Base-by-base conservation (phyloP, 2,888 invertebrate species). In the Phyllotreta cruciferae region DNA sequence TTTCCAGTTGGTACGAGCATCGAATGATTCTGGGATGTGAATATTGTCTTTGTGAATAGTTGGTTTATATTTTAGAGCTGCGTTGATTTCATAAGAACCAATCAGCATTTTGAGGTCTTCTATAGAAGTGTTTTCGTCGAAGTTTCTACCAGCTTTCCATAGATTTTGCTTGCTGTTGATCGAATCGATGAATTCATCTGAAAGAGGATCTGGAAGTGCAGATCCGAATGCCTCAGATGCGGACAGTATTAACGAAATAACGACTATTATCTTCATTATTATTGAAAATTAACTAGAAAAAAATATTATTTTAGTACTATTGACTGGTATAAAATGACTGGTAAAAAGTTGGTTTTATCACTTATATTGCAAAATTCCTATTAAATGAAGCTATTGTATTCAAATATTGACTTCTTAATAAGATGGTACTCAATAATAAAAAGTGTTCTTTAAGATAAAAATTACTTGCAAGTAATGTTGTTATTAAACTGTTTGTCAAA, bases 131-230 rank as follows among this genome's bases (percentile, higher is more conserved):
- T 86, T 78, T 41, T 81, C 73, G 13, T 85, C 85, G 74, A 93
- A 94, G 82, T 93, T 94, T 62, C 88, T 84, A 8, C 92, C 93
- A 66, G 92, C 92, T 81, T 83, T 88, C 94, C 94, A 94, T 56
- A 88, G 87, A 24, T 83, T 83, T 66, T 90, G 85, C 70, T 88
- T 81, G 10, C 81, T 79, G 78, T 92, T 92, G 62, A 94, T 88
- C 67, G 85, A 80, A 54, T 87, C 77, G 69, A 92, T 90, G 77
- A 90, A 90, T 55, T 88, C 87, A 73, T 91, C 86, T 0, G 91
- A 90, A 9, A 92, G 82, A 7, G 88, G 85, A 74, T 88, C 11
- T 34, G 42, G 1, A 8, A 47, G 37, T 6, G 24, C 9, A 1
- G 47, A n/a, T 8, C 10, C 34, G 37, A 14, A 10, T 6, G 52